phyloP scores from a whole-genome alignment of 2,888 invertebrate genomes.

The Mycalesis mineus region DNA sequence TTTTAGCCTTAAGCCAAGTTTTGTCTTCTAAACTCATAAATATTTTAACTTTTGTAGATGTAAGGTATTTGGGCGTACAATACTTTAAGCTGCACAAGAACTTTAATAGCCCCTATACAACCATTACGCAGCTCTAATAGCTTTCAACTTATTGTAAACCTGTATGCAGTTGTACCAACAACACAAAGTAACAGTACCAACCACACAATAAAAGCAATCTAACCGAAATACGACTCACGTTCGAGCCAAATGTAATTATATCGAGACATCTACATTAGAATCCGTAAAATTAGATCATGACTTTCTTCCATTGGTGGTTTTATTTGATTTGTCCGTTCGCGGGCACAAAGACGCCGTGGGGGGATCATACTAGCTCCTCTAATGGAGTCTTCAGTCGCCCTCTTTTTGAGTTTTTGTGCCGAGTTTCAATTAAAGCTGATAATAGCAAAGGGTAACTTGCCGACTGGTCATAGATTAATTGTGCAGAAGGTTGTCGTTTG shows the following conservation, averaged over 20 bases:
- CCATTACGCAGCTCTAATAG: too few species aligned
- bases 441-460: conserved; percentile 54
- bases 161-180: not conserved
- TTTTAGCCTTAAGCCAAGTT: too few species aligned
- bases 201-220: conserved; percentile 27
- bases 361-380: conserved; percentile 41
- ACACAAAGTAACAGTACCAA: conserved; percentile 5
- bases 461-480: conserved; percentile 42
- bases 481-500: too few species aligned
- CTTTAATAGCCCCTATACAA: too few species aligned
- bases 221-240: conserved; percentile 21
- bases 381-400: conserved; percentile 51
- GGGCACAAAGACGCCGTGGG: conserved; percentile 48
- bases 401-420: conserved; percentile 46
- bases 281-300: conserved; percentile 55
- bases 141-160: not conserved
- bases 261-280: conserved; percentile 47
- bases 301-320: conserved; percentile 40
- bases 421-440: conserved; percentile 58
- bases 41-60: too few species aligned
- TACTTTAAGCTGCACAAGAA: not conserved
- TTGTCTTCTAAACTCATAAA: too few species aligned
- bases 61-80: too few species aligned
- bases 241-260: conserved; percentile 30
- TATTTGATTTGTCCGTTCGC: conserved; percentile 44